These are phyloP conservation scores for Holothuria leucospilota DNA, from an alignment of 53 echinoderm and acorn worm genomes.

Conservation along the genomic window DNA sequence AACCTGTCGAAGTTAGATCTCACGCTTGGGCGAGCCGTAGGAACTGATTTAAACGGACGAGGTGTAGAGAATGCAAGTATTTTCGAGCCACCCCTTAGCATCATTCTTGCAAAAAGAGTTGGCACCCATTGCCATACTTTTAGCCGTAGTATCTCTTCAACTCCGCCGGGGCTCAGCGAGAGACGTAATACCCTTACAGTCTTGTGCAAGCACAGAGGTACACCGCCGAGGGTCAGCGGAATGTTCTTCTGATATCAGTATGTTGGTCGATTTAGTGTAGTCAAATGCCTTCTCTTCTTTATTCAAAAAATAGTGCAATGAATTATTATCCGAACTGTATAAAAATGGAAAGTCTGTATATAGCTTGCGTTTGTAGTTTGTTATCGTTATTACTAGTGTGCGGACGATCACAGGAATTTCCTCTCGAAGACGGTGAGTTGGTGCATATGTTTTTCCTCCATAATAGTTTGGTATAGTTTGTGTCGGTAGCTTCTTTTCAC, in stretches of 20 bases:
- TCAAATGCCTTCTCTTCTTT: too few relatives aligned
- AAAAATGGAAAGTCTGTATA: slow-evolving; percentile 49
- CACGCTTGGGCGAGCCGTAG: slow-evolving; percentile 11
- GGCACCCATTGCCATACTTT: background rate
- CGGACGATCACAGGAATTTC: slow-evolving; percentile 30
- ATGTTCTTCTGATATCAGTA: too few relatives aligned
- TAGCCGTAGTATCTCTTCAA: too few relatives aligned
- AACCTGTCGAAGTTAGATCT: slow-evolving; percentile 18
- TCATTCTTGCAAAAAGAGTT: background rate
- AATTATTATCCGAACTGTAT: slow-evolving; percentile 42
- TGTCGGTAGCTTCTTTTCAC: too few relatives aligned
- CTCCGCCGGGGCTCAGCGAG: too few relatives aligned
- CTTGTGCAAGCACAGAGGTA: too few relatives aligned
- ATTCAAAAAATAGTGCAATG: slow-evolving; percentile 24
- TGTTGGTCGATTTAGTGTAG: too few relatives aligned
- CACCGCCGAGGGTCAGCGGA: too few relatives aligned
- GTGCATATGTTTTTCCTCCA: too few relatives aligned
- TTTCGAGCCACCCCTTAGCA: background rate
- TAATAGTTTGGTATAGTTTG: too few relatives aligned
- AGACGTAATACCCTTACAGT: too few relatives aligned
- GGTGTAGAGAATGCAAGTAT: slow-evolving; percentile 24
- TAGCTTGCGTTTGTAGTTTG: slow-evolving; percentile 43
- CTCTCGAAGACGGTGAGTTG: slow-evolving; percentile 25
- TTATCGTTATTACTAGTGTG: slow-evolving; percentile 41
- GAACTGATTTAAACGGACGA: background rate